Conservation (phyloP, 2,113 vertebrate species). For the Indicator indicator region DNA sequence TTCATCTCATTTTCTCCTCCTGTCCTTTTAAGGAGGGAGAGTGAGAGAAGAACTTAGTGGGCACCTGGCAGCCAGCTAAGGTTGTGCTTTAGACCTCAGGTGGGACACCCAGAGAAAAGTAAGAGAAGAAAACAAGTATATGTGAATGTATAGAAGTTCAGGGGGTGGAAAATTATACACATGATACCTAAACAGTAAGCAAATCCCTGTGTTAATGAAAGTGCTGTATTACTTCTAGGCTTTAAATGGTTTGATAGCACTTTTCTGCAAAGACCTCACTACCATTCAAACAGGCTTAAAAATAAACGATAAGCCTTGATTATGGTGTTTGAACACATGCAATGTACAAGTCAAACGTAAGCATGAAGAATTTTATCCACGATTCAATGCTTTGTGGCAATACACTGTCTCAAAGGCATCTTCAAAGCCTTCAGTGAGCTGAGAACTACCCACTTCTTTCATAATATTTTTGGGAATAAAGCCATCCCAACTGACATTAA, state of each 20-base stretch:
- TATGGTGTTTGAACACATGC: neutral
- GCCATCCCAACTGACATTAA: neutral
- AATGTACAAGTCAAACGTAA: neutral
- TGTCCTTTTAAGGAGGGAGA: neutral
- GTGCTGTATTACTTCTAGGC: neutral
- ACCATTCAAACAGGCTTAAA: neutral
- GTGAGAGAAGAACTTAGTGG: neutral
- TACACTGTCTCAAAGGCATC: neutral
- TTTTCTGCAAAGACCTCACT: neutral
- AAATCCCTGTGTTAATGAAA: neutral
- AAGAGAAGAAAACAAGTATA: neutral
- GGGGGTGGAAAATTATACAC: neutral
- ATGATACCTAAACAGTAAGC: neutral
- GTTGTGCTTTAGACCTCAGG: neutral
- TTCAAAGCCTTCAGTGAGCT: neutral
- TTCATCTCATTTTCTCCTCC: neutral
- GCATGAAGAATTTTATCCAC: neutral
- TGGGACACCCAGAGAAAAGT: neutral
- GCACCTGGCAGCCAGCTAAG: neutral
- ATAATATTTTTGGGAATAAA: neutral
- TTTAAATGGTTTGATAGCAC: neutral
- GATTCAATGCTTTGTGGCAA: neutral
- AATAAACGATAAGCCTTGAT: neutral
- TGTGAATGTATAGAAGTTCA: neutral
- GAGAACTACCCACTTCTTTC: neutral